phyloP scores from a whole-genome alignment of 2,113 vertebrate species.

The Rynchops niger region DNA sequence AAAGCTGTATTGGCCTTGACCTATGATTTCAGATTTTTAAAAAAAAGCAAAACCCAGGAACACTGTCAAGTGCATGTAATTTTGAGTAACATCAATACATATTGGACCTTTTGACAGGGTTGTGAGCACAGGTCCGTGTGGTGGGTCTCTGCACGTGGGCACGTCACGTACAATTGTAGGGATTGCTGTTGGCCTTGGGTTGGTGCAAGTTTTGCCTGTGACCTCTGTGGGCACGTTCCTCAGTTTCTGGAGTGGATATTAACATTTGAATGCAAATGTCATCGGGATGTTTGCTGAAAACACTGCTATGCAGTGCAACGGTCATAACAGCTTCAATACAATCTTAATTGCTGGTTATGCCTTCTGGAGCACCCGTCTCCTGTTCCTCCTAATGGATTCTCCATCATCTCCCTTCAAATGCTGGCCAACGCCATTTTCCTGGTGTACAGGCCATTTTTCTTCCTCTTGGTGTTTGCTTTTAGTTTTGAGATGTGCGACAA shows the following conservation, averaged over 20 bases:
- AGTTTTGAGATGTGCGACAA: background rate
- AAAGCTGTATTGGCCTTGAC: background rate
- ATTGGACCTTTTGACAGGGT: background rate
- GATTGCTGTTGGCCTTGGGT: background rate
- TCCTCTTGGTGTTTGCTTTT: background rate
- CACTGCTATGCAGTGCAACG: background rate
- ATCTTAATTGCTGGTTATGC: background rate
- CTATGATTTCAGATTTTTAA: background rate
- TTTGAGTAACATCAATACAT: background rate
- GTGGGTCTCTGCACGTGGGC: background rate
- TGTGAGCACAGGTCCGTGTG: background rate
- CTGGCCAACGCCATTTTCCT: background rate
- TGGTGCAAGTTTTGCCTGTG: background rate
- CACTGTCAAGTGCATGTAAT: background rate
- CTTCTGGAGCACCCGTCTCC: background rate
- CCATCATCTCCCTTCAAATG: background rate
- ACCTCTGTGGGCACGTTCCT: background rate
- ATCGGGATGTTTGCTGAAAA: background rate
- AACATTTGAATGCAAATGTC: background rate
- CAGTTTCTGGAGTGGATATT: background rate
- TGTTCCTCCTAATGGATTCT: background rate
- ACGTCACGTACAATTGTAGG: fast-evolving
- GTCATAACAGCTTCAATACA: background rate
- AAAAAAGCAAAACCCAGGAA: background rate
- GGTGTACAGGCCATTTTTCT: background rate